Base-by-base conservation (phyloP, 2,113 vertebrate genomes). In the Pseudorasbora parva region DNA sequence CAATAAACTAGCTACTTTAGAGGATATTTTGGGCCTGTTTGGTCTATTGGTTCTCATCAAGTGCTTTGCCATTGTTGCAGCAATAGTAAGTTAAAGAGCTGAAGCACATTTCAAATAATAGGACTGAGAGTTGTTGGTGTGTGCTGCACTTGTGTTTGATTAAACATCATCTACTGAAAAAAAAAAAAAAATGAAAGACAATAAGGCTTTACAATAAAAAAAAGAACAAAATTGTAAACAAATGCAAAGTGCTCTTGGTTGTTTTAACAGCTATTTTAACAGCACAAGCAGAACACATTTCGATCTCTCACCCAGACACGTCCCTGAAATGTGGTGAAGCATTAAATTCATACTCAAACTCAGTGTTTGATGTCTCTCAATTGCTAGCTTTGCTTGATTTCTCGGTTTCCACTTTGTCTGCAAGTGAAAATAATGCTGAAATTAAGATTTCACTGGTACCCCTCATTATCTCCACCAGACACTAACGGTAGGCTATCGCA, bases 371-470 rank as follows among this genome's bases (percentile, higher is more conserved):
- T 33, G 23, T 60, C 37, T 45, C 56, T 45, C 21, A 11, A 14
- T 25, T 54, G 47, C 49, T 33, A 30, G 14, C 47, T 54, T 49
- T 19, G 14, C 5, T 41, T 41, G 11, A 78, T 64, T 64, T 79
- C 27, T 37, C 56, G 1, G 3, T 79, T 64, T 49, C 9, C 43
- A 25, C 56, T 79, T 62, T 7, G 0, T 64, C 77, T 64, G 41
- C 10, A 21, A 80, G 41, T 51, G 60, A 4, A 80, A 49, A 66
- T 80, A 66, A 80, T 4, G 15, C 60, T 66, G 17, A 66, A 80
- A 66, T 51, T 80, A 66, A 80, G 60, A 80, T 80, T 80, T 80
- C 17, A 66, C 23, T 8, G 37, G 78, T 66, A 14, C 45, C 25
- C 45, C 78, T 80, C 60, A 80, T 66, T 80, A 66, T 66, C 43